phyloP scores from a whole-genome alignment of 2,888 invertebrate genomes.

The Linnaemya tessellans region DNA sequence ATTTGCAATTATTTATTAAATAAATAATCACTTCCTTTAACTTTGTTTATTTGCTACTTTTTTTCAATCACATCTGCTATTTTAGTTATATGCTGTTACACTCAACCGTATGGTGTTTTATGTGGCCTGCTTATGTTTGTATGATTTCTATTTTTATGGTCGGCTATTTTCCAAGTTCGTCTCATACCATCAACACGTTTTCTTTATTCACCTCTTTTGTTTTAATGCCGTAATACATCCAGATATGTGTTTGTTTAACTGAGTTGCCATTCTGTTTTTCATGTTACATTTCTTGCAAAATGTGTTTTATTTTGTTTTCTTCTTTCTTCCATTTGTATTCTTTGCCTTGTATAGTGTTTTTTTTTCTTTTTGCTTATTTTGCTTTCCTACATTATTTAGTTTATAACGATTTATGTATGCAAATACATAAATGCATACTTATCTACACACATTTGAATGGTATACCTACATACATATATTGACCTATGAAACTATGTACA shows the following conservation, averaged over 20 bases:
- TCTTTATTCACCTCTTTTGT: conserved; percentile 66
- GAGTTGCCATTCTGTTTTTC: conserved; percentile 54
- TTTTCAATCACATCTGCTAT: conserved; percentile 2
- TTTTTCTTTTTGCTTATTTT: conserved; percentile 41
- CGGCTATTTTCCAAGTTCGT: conserved; percentile 58
- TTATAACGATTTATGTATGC: neutral
- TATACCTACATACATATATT: neutral
- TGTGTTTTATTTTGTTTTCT: conserved; percentile 58
- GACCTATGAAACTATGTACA: neutral
- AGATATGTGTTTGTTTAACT: conserved; percentile 21
- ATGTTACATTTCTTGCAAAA: conserved; percentile 62
- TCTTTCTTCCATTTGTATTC: conserved; percentile 19
- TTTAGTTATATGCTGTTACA: neutral
- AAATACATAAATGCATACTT: neutral
- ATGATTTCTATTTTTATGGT: conserved; percentile 41
- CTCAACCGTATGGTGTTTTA: conserved; percentile 16
- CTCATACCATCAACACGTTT: conserved; percentile 72
- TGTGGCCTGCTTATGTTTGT: conserved; percentile 39
- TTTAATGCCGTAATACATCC: conserved; percentile 46
- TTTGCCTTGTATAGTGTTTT: conserved; percentile 27
- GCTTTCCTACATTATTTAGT: conserved; percentile 22
- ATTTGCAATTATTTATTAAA: conserved; percentile 4
- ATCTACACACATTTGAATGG: neutral
- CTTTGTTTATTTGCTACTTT: neutral
- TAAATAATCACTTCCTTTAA: conserved; percentile 17